These are phyloP conservation scores for Lucilia sericata DNA, from an alignment of 1,140 invertebrate species.

Conservation along the genomic window DNA sequence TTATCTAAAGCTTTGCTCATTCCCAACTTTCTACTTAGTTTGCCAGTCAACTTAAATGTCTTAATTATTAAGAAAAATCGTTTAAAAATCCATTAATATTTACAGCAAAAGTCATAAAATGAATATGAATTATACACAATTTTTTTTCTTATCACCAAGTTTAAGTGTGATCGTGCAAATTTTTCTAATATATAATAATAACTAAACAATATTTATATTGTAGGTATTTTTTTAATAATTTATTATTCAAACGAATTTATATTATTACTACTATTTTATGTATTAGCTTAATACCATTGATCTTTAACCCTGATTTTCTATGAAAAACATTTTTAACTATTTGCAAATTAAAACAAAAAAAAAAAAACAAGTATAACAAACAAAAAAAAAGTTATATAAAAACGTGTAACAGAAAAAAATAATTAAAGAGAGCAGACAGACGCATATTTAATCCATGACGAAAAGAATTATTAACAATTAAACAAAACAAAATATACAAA, in stretches of 20 bases:
- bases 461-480: not conserved
- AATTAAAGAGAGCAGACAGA: conserved; percentile 17
- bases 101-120: not conserved
- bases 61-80: conserved; percentile 1
- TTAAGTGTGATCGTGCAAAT: not conserved
- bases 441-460: conserved; percentile 9
- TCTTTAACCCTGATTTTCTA: conserved; percentile 13
- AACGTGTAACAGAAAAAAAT: conserved; percentile 16
- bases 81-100: conserved; percentile 18
- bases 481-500: not conserved
- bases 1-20: too few relatives aligned
- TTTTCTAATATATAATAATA: not conserved
- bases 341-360: not conserved
- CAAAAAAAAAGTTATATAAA: not conserved
- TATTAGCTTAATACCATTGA: not conserved
- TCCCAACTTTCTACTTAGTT: too few relatives aligned
- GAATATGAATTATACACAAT: not conserved
- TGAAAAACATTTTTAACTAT: not conserved
- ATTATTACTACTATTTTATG: not conserved
- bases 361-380: not conserved
- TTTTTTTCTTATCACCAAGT: not conserved
- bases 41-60: not conserved
- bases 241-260: not conserved
- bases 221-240: too few relatives aligned
- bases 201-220: too few relatives aligned